Base-by-base conservation (phyloP, 2,113 vertebrate genomes). In the Tyrannus savana region DNA sequence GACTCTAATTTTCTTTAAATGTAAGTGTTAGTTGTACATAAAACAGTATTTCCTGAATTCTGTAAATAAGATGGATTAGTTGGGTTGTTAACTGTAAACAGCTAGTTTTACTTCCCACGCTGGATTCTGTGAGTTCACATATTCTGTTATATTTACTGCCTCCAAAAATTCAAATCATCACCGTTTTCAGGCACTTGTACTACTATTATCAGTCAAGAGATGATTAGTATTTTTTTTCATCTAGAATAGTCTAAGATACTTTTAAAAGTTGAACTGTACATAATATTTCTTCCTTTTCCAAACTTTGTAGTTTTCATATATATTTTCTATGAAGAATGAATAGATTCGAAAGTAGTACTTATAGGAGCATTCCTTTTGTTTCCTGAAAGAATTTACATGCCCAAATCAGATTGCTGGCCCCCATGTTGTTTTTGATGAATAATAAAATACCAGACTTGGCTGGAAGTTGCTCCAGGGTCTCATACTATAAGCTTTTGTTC, bases 401-500 rank as follows among this genome's bases (percentile, higher is more conserved):
- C 31, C 39, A 69, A 53, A 69, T 66, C 67, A 67, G 59, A 66
- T 2, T 59, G 55, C 46, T 50, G 63, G 55, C 27, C 27, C 49
- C 24, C 41, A 30, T 18, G 41, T 37, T 24, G 19, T 15, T 73
- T 78, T 75, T 53, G 10, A 58, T 86, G 71, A 85, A 52, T 55
- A 91, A 79, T 50, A 46, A 69, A 93, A 94, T 30, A 60, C 60
- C 77, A 87, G 74, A 59, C 78, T 73, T 86, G 31, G 50, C 46
- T 88, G 68, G 60, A 80, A 90, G 75, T 83, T 59, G 72, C 92
- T 95, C 46, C 63, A 86, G 90, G 59, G 72, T 81, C 68, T 80
- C 63, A 71, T 7, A 83, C 63, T 90, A 83, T 14, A 80, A 55
- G 79, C 87, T 94, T 94, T 93, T 94, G 92, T 76, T 94, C 49